Conservation (phyloP, 2,113 vertebrate genomes). For the Propithecus coquereli region DNA sequence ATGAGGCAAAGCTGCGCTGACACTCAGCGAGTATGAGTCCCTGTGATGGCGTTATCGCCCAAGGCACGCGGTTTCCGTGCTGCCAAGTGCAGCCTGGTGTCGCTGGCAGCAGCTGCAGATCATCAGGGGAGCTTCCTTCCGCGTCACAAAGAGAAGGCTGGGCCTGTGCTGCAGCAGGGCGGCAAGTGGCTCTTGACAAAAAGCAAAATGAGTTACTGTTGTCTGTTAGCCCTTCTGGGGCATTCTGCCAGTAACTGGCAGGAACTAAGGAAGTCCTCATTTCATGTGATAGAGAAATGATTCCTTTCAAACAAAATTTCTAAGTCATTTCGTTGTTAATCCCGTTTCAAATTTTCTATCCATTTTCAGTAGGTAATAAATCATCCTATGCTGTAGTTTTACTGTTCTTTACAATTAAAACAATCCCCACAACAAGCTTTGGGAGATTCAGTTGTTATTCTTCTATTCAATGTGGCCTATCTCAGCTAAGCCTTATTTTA, state of each 20-base stretch:
- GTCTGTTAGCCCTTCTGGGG: accelerated
- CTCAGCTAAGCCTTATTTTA: background rate
- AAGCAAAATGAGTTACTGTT: background rate
- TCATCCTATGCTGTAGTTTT: background rate
- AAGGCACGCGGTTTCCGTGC: accelerated
- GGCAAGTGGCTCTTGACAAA: background rate
- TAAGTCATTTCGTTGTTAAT: background rate
- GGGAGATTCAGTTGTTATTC: background rate
- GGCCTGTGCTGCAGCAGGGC: background rate
- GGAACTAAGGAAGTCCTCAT: background rate
- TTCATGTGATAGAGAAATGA: background rate
- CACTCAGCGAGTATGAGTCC: accelerated
- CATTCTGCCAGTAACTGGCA: background rate
- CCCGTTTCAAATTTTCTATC: background rate
- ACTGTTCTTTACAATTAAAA: background rate
- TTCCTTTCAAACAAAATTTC: background rate
- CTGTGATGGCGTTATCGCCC: accelerated
- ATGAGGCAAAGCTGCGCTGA: background rate
- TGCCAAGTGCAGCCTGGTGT: accelerated
- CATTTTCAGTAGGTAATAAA: background rate
- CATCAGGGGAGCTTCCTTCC: background rate
- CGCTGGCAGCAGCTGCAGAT: accelerated
- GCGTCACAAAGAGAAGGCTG: background rate
- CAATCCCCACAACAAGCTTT: background rate
- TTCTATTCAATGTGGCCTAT: background rate